phyloP scores from a whole-genome alignment of 1,140 invertebrate species.

The Pissodes strobi region DNA sequence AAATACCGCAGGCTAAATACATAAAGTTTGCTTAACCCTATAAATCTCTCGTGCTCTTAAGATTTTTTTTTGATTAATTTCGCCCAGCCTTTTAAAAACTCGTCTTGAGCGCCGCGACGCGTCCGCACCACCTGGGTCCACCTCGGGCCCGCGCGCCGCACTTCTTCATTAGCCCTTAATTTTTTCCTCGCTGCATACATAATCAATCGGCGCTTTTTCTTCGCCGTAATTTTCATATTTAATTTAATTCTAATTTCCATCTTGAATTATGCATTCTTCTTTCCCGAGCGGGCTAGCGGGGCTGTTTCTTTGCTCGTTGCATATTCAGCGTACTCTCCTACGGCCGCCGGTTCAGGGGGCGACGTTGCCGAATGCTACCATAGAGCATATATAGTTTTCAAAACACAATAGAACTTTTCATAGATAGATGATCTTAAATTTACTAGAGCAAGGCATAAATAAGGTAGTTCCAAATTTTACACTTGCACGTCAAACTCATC shows the following conservation, averaged over 20 bases:
- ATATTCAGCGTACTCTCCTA: conserved; percentile 51
- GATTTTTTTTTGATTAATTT: conserved; percentile 14
- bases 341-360: conserved; percentile 30
- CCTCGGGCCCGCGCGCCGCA: conserved; percentile 41
- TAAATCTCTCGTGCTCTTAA: conserved; percentile 2
- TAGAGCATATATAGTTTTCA: too few species aligned
- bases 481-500: too few species aligned
- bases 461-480: too few species aligned
- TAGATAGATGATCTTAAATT: too few species aligned
- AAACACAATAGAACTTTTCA: too few species aligned
- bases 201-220: conserved; percentile 56
- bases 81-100: conserved; percentile 28
- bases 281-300: conserved; percentile 14
- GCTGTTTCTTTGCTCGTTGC: conserved; percentile 47
- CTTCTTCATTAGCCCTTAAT: conserved; percentile 58
- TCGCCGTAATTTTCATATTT: conserved; percentile 57
- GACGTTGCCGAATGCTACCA: conserved; percentile 22
- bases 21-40: too few species aligned
- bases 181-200: conserved; percentile 58
- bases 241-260: conserved; percentile 59
- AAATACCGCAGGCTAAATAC: too few species aligned
- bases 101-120: conserved; percentile 4
- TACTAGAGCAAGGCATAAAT: too few species aligned
- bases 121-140: conserved; percentile 42
- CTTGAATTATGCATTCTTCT: conserved; percentile 56